Evolutionary conservation across 2,797 vertebrate genomes (phyloP).

Genomic region (Sebastes matsubarae): DNA sequence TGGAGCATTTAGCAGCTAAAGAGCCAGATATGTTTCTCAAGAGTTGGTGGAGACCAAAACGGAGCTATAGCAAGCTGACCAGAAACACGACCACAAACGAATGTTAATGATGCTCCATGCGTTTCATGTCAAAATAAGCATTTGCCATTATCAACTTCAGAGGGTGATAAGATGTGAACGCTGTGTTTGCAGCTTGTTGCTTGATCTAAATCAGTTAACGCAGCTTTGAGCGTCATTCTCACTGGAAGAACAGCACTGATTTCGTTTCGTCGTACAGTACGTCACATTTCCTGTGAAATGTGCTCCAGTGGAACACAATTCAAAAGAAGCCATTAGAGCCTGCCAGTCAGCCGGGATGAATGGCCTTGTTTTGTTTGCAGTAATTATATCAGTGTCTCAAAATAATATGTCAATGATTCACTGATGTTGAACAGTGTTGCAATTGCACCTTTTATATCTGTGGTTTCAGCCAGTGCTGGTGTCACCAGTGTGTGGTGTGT

Average conservation of each 20-base stretch:
- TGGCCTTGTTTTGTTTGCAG: conserved; percentile 13
- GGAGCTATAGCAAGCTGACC: too few relatives aligned
- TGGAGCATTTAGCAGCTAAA: too few relatives aligned
- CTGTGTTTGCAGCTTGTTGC: not conserved
- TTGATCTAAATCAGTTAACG: not conserved
- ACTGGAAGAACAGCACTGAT: too few relatives aligned
- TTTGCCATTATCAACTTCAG: not conserved
- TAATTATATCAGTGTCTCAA: conserved; percentile 4
- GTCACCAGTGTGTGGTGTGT: conserved; percentile 15
- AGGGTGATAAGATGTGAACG: not conserved
- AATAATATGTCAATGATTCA: conserved; percentile 5
- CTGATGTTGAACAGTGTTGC: conserved; percentile 10
- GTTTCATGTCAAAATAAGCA: too few relatives aligned
- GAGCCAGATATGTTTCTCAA: too few relatives aligned
- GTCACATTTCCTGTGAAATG: not conserved
- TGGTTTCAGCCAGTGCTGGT: not conserved
- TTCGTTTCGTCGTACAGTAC: not conserved
- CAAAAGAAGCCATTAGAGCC: not conserved
- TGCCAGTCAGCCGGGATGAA: not conserved
- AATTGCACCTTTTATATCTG: conserved; percentile 26
- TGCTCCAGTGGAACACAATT: not conserved
- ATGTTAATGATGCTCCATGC: too few relatives aligned
- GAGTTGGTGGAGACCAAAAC: too few relatives aligned
- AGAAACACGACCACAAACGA: too few relatives aligned
- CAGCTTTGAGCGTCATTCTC: not conserved